These are phyloP conservation scores for Neofelis nebulosa DNA, from an alignment of 2,113 vertebrate genomes.

Conservation along the genomic window DNA sequence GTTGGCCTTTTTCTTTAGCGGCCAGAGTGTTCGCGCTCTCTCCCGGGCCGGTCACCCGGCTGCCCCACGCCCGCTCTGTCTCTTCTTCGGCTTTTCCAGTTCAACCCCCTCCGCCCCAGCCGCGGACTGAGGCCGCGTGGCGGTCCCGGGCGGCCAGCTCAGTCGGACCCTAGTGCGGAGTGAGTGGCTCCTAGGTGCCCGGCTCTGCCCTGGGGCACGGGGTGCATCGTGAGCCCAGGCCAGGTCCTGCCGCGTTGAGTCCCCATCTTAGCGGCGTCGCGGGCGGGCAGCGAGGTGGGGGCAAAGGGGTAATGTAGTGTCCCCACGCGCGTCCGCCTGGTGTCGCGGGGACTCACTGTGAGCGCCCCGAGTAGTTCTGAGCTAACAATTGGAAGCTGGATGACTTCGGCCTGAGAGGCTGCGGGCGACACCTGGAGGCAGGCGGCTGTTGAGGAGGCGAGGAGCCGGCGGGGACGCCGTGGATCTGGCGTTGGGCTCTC, in stretches of 20 bases:
- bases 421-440: neutral
- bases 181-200: neutral
- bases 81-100: neutral
- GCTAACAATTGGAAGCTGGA: neutral
- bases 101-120: neutral
- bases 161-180: neutral
- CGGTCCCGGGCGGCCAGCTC: neutral
- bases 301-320: neutral
- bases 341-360: neutral
- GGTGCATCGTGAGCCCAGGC: neutral
- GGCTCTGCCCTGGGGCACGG: neutral
- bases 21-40: neutral
- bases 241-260: fast-evolving
- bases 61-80: neutral
- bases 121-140: neutral
- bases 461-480: neutral
- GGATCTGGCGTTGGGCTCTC: neutral
- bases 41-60: neutral
- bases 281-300: neutral
- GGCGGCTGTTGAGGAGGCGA: too few species aligned
- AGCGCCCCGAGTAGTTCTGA: neutral
- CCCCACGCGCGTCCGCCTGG: neutral
- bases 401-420: neutral
- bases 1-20: neutral
- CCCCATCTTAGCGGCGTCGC: too few species aligned